Percentiles rank a stretch among this genome's conserved stretches.
Evolutionary conservation across 2,888 invertebrate species (phyloP).

Genomic region (Parnassius apollo): DNA sequence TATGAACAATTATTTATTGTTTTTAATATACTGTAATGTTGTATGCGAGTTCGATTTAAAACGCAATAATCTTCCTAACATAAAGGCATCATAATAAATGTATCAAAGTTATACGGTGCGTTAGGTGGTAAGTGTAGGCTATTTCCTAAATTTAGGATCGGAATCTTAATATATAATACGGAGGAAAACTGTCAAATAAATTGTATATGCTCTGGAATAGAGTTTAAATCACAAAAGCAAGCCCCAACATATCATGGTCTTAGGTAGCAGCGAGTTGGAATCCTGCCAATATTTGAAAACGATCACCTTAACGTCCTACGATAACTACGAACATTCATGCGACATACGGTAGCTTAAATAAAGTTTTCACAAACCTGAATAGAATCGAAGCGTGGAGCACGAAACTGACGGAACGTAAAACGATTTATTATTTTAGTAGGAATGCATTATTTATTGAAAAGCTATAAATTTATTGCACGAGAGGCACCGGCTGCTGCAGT

Average conservation of each 20-base stretch:
- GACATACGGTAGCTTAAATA: conserved; percentile 46
- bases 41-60: conserved; percentile 1
- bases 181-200: conserved; percentile 34
- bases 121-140: conserved; percentile 27
- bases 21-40: not conserved
- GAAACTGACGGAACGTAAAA: conserved; percentile 31
- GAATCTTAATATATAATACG: conserved; percentile 24
- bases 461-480: conserved; percentile 2
- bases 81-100: conserved; percentile 28
- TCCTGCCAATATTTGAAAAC: conserved; percentile 59
- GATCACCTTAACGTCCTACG: conserved; percentile 60
- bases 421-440: not conserved
- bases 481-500: conserved; percentile 38
- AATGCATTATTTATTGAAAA: not conserved
- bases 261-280: conserved; percentile 52
- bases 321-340: conserved; percentile 58
- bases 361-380: conserved; percentile 59
- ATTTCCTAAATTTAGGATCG: conserved; percentile 30
- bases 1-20: not conserved
- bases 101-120: conserved; percentile 29
- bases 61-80: conserved; percentile 13
- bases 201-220: conserved; percentile 33
- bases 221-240: conserved; percentile 30
- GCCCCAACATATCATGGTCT: conserved; percentile 37
- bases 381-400: not conserved